phyloP scores from a whole-genome alignment of 2,797 vertebrate genomes.

The Benthosema pterotum region DNA sequence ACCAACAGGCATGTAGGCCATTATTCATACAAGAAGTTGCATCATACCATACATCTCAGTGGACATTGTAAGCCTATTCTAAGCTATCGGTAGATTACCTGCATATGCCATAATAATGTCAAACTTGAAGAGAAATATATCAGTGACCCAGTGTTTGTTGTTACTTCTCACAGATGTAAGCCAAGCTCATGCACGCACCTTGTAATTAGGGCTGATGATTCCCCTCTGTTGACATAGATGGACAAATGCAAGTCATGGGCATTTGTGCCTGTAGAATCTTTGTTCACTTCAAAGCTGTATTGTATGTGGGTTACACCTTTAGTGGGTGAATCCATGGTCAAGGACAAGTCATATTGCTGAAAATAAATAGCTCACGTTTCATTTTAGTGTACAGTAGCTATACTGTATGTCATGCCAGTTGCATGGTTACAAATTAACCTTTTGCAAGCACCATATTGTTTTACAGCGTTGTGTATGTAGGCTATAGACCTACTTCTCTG shows the following conservation, averaged over 20 bases:
- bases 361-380: not conserved
- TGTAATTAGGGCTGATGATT: slow-evolving; percentile 56
- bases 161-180: slow-evolving; percentile 28
- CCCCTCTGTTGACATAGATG: slow-evolving; percentile 60
- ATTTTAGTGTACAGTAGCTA: slow-evolving; percentile 6
- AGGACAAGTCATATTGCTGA: not conserved
- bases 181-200: slow-evolving; percentile 27
- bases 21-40: slow-evolving; percentile 23
- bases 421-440: slow-evolving; percentile 35
- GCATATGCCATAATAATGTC: slow-evolving; percentile 1
- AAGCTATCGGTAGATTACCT: no score
- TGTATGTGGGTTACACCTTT: not conserved
- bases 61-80: not conserved
- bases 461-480: no score
- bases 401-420: not conserved
- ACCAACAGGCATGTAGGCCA: no score
- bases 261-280: slow-evolving; percentile 29
- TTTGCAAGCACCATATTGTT: not conserved
- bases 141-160: slow-evolving; percentile 41
- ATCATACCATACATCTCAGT: slow-evolving; percentile 1
- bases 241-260: slow-evolving; percentile 65
- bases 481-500: no score
- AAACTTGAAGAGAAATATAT: slow-evolving; percentile 8
- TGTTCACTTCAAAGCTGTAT: slow-evolving; percentile 14
- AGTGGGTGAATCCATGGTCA: slow-evolving; percentile 27